phyloP scores from a whole-genome alignment of 2,888 invertebrate species.

The Melitaea athalia region DNA sequence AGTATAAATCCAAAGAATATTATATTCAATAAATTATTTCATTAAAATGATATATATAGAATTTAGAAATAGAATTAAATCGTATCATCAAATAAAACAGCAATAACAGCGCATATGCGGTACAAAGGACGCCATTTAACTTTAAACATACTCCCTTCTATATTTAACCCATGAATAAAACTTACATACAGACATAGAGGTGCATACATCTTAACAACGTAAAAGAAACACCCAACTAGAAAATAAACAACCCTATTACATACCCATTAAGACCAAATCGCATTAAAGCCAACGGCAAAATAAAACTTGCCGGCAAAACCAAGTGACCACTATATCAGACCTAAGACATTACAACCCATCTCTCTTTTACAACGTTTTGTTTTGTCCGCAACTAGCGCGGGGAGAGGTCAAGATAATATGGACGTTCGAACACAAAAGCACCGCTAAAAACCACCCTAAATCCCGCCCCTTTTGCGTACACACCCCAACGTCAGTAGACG shows the following conservation, averaged over 20 bases:
- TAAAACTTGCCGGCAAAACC: constrained; percentile 53
- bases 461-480: constrained; percentile 72
- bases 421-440: constrained; percentile 62
- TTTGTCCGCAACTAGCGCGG: constrained; percentile 38
- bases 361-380: constrained; percentile 34
- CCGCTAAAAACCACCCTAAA: constrained; percentile 70
- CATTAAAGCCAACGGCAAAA: constrained; percentile 30
- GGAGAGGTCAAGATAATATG: constrained; percentile 53
- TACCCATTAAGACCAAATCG: constrained; percentile 38
- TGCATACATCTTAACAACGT: constrained; percentile 39
- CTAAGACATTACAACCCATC: constrained; percentile 37
- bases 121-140: constrained; percentile 30
- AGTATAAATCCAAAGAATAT: neutral
- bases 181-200: constrained; percentile 41
- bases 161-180: constrained; percentile 47
- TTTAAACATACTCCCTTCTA: constrained; percentile 36
- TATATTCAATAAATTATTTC: neutral
- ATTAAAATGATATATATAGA: neutral
- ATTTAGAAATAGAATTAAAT: neutral
- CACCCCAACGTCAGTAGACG: constrained; percentile 68
- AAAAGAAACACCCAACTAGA: neutral
- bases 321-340: constrained; percentile 48
- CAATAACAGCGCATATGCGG: constrained; percentile 15
- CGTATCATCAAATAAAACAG: constrained; percentile 24
- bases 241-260: constrained; percentile 33